Evolutionary conservation across 2,888 invertebrate species (phyloP).

Genomic region (Drosophila leonis): DNA sequence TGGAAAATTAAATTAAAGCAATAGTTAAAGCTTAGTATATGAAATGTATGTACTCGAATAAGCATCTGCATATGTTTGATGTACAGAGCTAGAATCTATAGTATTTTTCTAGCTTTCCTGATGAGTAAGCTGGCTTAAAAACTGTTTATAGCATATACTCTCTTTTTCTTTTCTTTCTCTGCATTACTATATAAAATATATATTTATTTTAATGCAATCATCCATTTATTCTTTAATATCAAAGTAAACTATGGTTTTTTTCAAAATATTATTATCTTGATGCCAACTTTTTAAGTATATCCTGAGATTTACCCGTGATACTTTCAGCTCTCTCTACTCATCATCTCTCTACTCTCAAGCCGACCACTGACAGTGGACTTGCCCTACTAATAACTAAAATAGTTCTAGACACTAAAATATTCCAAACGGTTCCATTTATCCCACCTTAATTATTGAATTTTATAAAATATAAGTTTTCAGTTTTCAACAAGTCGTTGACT

Average conservation of each 20-base stretch:
- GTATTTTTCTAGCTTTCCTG: neutral
- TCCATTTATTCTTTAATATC: too few relatives aligned
- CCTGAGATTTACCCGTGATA: neutral
- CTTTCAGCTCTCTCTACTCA: too few relatives aligned
- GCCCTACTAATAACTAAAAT: neutral
- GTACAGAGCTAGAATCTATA: neutral
- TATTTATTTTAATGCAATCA: too few relatives aligned
- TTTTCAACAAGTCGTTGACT: constrained; percentile 1
- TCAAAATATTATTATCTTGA: too few relatives aligned
- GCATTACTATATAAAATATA: too few relatives aligned
- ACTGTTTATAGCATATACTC: neutral
- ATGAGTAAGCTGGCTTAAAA: too few relatives aligned
- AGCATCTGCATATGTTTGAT: neutral
- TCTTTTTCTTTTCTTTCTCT: too few relatives aligned
- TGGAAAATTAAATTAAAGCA: constrained; percentile 1
- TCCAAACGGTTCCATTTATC: neutral
- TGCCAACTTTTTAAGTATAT: neutral
- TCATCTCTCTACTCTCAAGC: too few relatives aligned
- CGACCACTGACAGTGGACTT: too few relatives aligned
- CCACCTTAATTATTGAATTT: neutral
- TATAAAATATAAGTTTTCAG: too few relatives aligned
- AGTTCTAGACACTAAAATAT: neutral
- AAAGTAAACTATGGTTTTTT: too few relatives aligned
- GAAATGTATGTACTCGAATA: neutral
- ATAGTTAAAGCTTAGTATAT: neutral